phyloP scores from a whole-genome alignment of 2,888 invertebrate genomes.

The Athripsodes cinereus region DNA sequence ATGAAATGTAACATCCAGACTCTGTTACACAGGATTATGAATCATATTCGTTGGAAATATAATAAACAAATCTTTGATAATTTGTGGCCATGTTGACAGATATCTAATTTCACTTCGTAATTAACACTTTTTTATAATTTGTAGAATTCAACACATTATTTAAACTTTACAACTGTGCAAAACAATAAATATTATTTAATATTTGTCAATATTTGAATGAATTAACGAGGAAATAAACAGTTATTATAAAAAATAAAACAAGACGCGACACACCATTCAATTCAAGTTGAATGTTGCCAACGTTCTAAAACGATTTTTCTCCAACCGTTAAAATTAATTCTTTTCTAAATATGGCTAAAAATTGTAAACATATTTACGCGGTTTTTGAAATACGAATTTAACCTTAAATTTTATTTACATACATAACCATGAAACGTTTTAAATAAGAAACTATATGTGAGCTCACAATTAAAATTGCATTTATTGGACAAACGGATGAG shows the following conservation, averaged over 20 bases:
- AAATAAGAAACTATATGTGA: no score
- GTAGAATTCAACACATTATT: slow-evolving; percentile 1
- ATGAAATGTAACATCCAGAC: background rate
- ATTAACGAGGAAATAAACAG: background rate
- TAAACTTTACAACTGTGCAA: background rate
- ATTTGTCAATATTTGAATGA: background rate
- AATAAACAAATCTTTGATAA: slow-evolving; percentile 23
- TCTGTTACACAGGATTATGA: slow-evolving; percentile 6
- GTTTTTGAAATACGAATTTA: no score
- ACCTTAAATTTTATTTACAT: no score
- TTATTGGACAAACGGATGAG: no score
- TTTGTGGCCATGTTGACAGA: slow-evolving; percentile 25
- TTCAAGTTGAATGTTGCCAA: background rate
- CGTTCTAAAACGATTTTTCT: background rate
- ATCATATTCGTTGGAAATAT: slow-evolving; percentile 7
- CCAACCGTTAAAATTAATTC: background rate
- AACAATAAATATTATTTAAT: background rate
- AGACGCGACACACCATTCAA: slow-evolving; percentile 12
- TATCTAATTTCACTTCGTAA: slow-evolving; percentile 6
- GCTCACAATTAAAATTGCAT: no score
- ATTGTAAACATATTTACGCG: no score
- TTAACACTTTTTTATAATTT: background rate
- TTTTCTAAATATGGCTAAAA: no score
- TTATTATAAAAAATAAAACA: slow-evolving; percentile 8
- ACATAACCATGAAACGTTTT: no score